Evolutionary conservation across 2,888 invertebrate species (phyloP), one percentile per base, ranked within the genome.

Genomic region (Phanerotoma sp.): DNA sequence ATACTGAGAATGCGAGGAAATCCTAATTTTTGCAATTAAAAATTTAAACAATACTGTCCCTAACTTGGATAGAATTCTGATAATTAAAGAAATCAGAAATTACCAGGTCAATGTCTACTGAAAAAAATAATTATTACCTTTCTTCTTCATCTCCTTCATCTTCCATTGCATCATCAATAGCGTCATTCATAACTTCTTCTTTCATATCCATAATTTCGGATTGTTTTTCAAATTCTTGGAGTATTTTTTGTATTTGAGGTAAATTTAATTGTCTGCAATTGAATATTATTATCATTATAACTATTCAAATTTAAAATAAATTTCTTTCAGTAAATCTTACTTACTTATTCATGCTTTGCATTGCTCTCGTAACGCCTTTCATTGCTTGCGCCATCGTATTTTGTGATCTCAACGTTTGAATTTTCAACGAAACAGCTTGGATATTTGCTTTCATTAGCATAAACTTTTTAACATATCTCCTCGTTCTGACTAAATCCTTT

Each of bases 121-220:
- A 47, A 51, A 38, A 33, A 48, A 48, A 25, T 42, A 21, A 21
- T 25, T 15, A 40, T 41, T 76, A 91, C 92, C 89, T 95, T 80
- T 99, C 98, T 73, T 97, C 96, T 75, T 97, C 96, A 75, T 99
- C 99, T 41, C 88, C 96, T 73, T 96, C 98, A 62, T 93, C 98
- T 68, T 94, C 98, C 91, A 99, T 96, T 1, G 98, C 99, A 80
- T 99, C 99, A 78, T 99, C 99, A 72, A 99, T 98, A 45, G 96
- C 97, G 79, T 99, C 99, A 75, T 94, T 96, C 89, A 99, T 99
- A 86, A 99, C 95, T 80, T 99, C 99, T 78, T 99, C 98, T 77
- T 99, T 99, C 98, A 99, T 99, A 75, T 99, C 98, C 99, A 99
- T 99, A 51, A 99, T 96, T 80, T 99, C 98, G 0, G 96, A 94